Evolutionary conservation across 2,113 vertebrate genomes (phyloP).

Genomic region (Rhodinocichla rosea): DNA sequence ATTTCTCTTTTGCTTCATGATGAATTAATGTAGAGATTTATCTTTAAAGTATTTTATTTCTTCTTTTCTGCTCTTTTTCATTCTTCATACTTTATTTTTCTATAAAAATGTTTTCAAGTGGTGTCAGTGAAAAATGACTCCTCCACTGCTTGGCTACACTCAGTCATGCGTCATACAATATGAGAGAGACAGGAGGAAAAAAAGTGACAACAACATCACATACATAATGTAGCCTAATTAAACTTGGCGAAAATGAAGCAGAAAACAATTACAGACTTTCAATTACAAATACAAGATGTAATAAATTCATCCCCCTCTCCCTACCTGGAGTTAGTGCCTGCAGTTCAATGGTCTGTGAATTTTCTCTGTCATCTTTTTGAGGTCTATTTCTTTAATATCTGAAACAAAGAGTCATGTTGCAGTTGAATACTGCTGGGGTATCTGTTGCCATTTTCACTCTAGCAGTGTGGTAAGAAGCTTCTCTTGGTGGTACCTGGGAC

Average conservation of each 20-base stretch:
- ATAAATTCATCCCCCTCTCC: not conserved
- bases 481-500: conserved; percentile 35
- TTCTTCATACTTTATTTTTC: conserved; percentile 9
- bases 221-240: conserved; percentile 14
- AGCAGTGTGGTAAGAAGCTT: conserved; percentile 21
- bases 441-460: conserved; percentile 1
- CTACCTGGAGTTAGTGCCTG: conserved; percentile 17
- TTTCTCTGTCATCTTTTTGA: conserved; percentile 22
- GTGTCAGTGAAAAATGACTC: conserved; percentile 42
- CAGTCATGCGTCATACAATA: not conserved
- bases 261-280: conserved; percentile 42
- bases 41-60: conserved; percentile 2
- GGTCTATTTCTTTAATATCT: conserved; percentile 15
- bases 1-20: conserved; percentile 24
- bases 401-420: conserved; percentile 22
- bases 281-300: conserved; percentile 19
- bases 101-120: not conserved
- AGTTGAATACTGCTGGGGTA: conserved; percentile 14
- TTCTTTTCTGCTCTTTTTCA: conserved; percentile 19
- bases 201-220: not conserved
- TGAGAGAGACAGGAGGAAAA: not conserved
- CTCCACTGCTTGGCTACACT: not conserved
- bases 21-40: conserved; percentile 22
- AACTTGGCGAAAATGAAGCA: conserved; percentile 22
- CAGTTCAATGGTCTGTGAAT: conserved; percentile 36